Evolutionary conservation across 2,113 vertebrate genomes (phyloP), one percentile per base, ranked within the genome.

Genomic region (Pluvianellus socialis): DNA sequence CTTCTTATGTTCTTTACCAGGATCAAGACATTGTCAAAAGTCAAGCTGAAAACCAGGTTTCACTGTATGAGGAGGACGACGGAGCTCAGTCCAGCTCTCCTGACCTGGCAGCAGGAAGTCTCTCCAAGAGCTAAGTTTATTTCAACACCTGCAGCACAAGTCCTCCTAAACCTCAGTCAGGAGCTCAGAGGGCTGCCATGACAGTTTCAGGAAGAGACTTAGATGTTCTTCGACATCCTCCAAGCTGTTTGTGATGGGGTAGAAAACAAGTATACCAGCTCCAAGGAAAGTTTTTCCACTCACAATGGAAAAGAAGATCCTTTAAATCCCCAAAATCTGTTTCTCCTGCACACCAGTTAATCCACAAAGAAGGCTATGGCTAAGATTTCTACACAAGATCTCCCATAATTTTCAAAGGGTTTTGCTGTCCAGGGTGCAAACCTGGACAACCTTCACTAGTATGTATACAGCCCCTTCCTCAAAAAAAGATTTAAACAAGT

Each of bases 341-440:
- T 88, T 73, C 61, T 61, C 14, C 9, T 40, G 18, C 24, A 40
- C 7, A 55, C 44, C 22, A n/a, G 14, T 23, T 55, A 67, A 71
- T 15, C 44, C 40, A 49, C 7, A 12, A 49, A 47, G 8, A 2
- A 0, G 1, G 30, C 12, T 40, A 32, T 3, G 5, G 35, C 23
- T 44, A 14, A 33, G 20, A 32, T 35, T 65, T 14, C 9, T 35
- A 14, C 7, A 14, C 8, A 58, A 71, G 11, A 35, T 40, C 14
- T 83, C 40, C 9, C 5, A 4, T 16, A 5, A 33, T 61, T 58
- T 83, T 83, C 30, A n/a, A 40, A 73, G 27, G 13, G 24, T 9
- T 88, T 62, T 58, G 24, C 14, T 70, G 55, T 61, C 26, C 20
- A 26, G 18, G 44, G 4, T 55, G 58, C 17, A 88, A 65, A 47